Base-by-base conservation (phyloP, 2,888 invertebrate genomes). In the Dasypolia templi region DNA sequence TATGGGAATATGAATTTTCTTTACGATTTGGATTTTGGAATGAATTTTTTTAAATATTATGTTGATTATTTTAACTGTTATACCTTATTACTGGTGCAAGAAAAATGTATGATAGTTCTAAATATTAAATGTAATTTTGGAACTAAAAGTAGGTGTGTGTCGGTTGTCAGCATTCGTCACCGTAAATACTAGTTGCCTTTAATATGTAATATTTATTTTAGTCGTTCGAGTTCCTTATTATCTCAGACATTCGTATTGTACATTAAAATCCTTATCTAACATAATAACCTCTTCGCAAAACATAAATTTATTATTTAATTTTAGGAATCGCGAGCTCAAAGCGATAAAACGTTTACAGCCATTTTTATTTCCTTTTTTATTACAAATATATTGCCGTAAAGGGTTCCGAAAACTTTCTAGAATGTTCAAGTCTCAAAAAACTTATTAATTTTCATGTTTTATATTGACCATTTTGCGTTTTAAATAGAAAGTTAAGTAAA, bases 281-380 rank as follows among this genome's bases (percentile, higher is more conserved):
- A 66, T 56, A 77, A 71, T 63, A 74, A 70, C 64, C 55, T 64
- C 39, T 72, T 76, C 67, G 51, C 59, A 66, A 82, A 74, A 78
- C 76, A 77, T 82, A 84, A 86, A 87, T 55, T 79, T 87, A 84
- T 86, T 82, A 84, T 87, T 84, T 82, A 79, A 86, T 87, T 86
- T 86, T 79, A 69, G 55, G 78, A 83, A 79, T 84, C 81, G 66
- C 77, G 65, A 75, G 64, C 73, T 68, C 53, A 66, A 49, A 64
- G 71, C 62, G 35, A 82, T 88, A 87, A 87, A 87, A 83, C 72
- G 78, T 86, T 87, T 86, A 83, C 61, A 63, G 68, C 79, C 68
- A 75, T 77, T 86, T 87, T 87, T 86, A 84, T 84, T 80, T 71
- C 58, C 69, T 39, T 81, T 69, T 87, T 87, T 87, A 87, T 79